A percentile compares a stretch with the other conserved stretches of the same genome.
Conservation (phyloP, 2,113 vertebrate genomes). For the Varanus komodoensis region DNA sequence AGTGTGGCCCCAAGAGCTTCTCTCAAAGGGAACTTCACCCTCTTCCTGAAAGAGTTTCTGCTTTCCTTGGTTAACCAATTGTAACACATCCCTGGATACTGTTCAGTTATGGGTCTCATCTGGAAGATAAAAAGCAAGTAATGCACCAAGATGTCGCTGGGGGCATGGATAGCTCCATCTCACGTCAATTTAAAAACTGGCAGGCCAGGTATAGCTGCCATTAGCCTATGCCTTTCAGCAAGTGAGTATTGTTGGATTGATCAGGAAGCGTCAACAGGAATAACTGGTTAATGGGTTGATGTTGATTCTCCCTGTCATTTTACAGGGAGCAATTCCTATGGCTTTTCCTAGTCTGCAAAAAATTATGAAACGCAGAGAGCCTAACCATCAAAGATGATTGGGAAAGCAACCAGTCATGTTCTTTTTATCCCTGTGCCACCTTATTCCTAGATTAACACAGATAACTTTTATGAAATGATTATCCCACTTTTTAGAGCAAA, state of each 20-base stretch:
- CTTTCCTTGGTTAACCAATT: too few species aligned
- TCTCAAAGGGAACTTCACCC: too few species aligned
- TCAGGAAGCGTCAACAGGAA: neutral
- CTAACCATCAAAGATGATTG: neutral
- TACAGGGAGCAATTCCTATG: neutral
- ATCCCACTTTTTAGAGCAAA: neutral
- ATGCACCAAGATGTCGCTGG: neutral
- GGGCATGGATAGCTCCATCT: neutral
- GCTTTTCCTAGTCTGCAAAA: neutral
- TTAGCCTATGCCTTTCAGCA: neutral
- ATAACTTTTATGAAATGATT: neutral
- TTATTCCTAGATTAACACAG: neutral
- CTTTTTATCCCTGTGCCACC: neutral
- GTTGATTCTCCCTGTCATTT: neutral
- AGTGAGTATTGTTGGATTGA: neutral
- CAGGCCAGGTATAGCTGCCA: neutral
- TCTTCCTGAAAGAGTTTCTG: too few species aligned
- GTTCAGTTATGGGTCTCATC: neutral
- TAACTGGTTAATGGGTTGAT: neutral
- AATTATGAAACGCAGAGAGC: neutral
- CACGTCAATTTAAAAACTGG: neutral
- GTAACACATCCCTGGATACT: neutral
- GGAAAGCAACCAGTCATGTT: neutral
- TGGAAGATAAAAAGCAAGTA: neutral
- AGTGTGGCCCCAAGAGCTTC: too few species aligned